phyloP scores from a whole-genome alignment of 2,797 vertebrate species.

The Danio choprae region DNA sequence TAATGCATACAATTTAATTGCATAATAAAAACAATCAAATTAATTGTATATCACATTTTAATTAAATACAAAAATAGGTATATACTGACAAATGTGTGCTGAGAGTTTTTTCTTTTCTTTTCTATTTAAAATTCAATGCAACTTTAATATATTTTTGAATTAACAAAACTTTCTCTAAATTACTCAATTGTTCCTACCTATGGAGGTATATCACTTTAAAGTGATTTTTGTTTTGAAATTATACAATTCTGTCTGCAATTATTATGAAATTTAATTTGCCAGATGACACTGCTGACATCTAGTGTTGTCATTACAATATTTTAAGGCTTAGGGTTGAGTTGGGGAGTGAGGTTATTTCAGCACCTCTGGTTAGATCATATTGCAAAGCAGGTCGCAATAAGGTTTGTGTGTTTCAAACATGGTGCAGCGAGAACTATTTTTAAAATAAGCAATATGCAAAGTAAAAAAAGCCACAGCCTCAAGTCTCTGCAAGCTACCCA shows the following conservation, averaged over 20 bases:
- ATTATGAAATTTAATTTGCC: neutral
- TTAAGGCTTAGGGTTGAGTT: conserved; percentile 27
- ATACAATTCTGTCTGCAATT: neutral
- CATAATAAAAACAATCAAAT: no score
- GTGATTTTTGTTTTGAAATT: neutral
- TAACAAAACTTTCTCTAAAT: no score
- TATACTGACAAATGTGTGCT: no score
- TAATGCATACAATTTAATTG: no score
- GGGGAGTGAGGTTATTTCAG: conserved; percentile 23
- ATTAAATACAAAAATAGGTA: no score
- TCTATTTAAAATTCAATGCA: no score
- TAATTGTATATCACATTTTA: no score
- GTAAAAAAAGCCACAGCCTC: conserved; percentile 13
- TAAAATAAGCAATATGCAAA: conserved; percentile 40
- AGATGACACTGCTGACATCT: neutral
- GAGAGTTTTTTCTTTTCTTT: no score
- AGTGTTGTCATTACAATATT: neutral
- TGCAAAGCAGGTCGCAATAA: conserved; percentile 57
- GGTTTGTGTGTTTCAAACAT: conserved; percentile 47
- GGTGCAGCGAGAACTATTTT: conserved; percentile 46
- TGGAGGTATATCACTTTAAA: neutral
- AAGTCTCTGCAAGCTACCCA: neutral
- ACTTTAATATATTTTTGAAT: no score
- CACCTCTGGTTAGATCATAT: conserved; percentile 61
- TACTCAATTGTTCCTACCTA: no score